Evolutionary conservation across 2,888 invertebrate genomes (phyloP), one percentile per base, ranked within the genome.

Genomic region (Hybos culiciformis): DNA sequence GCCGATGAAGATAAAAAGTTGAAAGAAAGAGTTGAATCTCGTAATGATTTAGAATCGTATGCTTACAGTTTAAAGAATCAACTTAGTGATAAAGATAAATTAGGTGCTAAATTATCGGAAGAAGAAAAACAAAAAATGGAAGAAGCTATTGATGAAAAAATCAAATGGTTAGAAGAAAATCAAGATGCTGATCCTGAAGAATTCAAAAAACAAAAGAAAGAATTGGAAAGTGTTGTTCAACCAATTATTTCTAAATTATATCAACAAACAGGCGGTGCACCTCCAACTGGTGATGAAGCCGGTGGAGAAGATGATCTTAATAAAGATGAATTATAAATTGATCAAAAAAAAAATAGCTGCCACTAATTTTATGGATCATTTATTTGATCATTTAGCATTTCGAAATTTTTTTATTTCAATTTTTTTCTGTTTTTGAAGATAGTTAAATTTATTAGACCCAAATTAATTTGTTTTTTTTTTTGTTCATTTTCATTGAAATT

Each of bases 1-100:
- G 93, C 96, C 15, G 97, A 97, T 59, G 97, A 98, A 53, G 98
- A 99, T 69, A 94, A 94, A 72, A 92, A 91, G 68, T 71, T 92
- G 51, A 92, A 92, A 70, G 92, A 96, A 68, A 78, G 85, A 41
- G 93, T 97, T 4, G 97, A 97, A 63, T 83, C 96, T 4, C 80
- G 93, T 52, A 97, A 97, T 65, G 97, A 97, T 62, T 74, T 98
- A 42, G 97, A 98, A 69, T 88, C 90, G 45, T 96, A 94, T 57
- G 91, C 93, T 0, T 98, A 98, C 70, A 92, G 93, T 4, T 75
- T 98, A 47, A 98, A 97, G 74, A 97, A 93, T 69, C 96, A 96
- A 68, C 73, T 98, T 23, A 77, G 76, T 44, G 97, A 98, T 63
- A 97, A 97, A 69, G 96, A 96, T 55, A 97, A 97, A 65, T 78